Evolutionary conservation across 2,888 invertebrate species (phyloP), one percentile per base, ranked within the genome.

Genomic region (Aphidius colemani): DNA sequence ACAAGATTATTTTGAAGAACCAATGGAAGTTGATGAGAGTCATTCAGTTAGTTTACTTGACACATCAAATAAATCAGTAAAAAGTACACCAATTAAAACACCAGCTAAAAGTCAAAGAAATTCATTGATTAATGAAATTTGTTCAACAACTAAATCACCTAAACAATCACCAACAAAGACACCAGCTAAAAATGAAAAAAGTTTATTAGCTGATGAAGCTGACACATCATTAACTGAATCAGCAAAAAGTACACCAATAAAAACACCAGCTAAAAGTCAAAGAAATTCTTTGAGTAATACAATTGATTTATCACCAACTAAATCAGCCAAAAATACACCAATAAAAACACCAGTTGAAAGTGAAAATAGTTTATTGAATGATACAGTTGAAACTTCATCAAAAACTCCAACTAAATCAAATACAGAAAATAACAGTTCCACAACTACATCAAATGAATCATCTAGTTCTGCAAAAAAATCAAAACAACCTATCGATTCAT

Each of bases 61-160:
- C 5, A 30, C 30, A 30, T 9, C 13, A 13, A 9, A 3, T 48
- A 7, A 48, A 48, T 48, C 11, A 7, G 9, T 39, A 11, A 11
- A 43, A 55, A 61, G 43, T 48, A 2, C 59, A 66, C 10, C 56
- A 43, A 48, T 46, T 61, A 58, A 61, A 7, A 11, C 59, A 66
- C 10, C 56, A 43, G 50, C 50, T 61, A 58, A 61, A 7, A 11
- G 45, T 48, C 48, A 49, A 46, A 56, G 10, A 55, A 41, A 7
- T 50, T 48, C 55, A 51, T 45, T 57, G 50, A n/a, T 4, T 45
- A 7, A 57, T 30, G 51, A 53, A 49, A 5, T 30, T 30, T 30
- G 30, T 4, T 30, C 30, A 30, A 8, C 56, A 43, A 51, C 44
- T 61, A 58, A 61, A 7, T 11, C 40, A 50, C 45, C 50, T 41